These are phyloP conservation scores for Pristiophorus japonicus DNA, from an alignment of 2,113 vertebrate species.

Conservation along the genomic window DNA sequence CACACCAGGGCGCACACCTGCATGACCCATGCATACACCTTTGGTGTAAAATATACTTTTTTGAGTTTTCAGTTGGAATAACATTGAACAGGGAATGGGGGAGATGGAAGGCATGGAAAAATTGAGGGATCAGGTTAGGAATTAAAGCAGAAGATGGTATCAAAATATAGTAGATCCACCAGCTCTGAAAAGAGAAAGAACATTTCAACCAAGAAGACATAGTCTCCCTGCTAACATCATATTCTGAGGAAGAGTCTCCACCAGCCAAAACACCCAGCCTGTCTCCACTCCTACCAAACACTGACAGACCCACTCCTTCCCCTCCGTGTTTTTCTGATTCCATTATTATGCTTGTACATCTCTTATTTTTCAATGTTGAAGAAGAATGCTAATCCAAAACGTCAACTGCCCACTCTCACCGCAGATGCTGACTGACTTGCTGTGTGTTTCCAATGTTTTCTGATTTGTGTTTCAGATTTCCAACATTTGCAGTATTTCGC, in stretches of 20 bases:
- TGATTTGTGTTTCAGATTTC: background rate
- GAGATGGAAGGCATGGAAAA: background rate
- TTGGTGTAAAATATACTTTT: background rate
- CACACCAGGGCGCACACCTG: too few relatives aligned
- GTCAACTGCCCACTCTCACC: too few relatives aligned
- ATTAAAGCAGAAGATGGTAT: background rate
- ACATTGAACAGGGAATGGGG: background rate
- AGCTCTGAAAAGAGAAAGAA: background rate
- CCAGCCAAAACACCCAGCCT: background rate
- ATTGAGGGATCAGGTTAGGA: background rate
- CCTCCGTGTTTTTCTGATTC: background rate
- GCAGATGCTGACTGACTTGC: background rate
- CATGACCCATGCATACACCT: too few relatives aligned
- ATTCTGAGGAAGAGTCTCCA: background rate
- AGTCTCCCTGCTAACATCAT: background rate
- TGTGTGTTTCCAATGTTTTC: background rate
- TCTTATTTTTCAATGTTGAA: background rate
- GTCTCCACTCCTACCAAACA: background rate
- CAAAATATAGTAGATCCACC: background rate
- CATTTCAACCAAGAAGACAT: too few relatives aligned
- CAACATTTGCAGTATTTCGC: background rate
- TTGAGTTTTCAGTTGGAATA: background rate
- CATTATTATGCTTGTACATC: background rate
- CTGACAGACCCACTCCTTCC: background rate
- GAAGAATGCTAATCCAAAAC: too few relatives aligned